These are phyloP conservation scores for Athene noctua DNA, from an alignment of 2,113 vertebrate genomes.

Conservation along the genomic window DNA sequence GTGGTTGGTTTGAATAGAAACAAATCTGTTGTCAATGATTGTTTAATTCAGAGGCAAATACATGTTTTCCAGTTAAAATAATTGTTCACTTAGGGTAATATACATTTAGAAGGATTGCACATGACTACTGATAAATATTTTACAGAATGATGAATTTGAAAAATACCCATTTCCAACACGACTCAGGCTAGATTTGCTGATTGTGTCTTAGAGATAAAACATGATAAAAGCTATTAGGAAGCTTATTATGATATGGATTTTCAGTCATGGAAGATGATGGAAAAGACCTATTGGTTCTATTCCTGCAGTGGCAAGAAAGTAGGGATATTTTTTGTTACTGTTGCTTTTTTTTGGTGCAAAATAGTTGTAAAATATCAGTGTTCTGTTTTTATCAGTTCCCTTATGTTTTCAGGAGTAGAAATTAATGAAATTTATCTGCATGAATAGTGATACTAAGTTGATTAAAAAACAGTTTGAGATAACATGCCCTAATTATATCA, in stretches of 20 bases:
- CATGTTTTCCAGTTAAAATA: background rate
- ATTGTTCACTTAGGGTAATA: background rate
- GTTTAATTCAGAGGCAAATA: background rate
- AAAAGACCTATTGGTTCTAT: conserved; percentile 62
- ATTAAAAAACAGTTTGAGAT: background rate
- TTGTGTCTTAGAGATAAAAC: background rate
- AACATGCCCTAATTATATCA: background rate
- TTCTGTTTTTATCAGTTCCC: background rate
- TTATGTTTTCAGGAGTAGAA: background rate
- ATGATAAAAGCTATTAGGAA: background rate
- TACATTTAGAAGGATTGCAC: background rate
- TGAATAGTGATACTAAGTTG: background rate
- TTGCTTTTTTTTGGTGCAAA: background rate
- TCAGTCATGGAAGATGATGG: conserved; percentile 38
- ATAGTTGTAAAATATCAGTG: background rate
- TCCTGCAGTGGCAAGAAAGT: background rate
- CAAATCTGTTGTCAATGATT: background rate
- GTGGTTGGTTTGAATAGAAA: background rate
- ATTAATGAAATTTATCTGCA: background rate
- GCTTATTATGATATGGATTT: background rate
- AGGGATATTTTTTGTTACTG: background rate
- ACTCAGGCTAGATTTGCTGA: background rate
- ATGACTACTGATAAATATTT: background rate
- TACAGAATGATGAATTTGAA: background rate
- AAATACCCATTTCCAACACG: background rate